These are phyloP conservation scores for Lethenteron camtschaticum DNA, from an alignment of 2,113 vertebrate genomes.

Conservation along the genomic window DNA sequence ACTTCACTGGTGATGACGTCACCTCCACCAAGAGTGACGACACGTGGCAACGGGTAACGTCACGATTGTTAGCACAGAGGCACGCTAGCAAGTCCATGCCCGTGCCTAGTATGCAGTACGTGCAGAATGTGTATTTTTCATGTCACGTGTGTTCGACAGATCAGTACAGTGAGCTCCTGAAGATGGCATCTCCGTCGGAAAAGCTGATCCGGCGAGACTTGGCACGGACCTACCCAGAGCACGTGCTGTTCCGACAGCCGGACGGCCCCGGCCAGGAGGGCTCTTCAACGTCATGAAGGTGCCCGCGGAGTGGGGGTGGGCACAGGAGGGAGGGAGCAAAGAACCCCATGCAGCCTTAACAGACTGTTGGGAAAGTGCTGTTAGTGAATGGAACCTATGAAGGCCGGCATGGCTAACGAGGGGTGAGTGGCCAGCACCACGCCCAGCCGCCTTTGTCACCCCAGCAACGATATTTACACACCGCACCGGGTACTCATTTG, in stretches of 20 bases:
- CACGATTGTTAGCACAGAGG: no score
- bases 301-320: constrained; percentile 8
- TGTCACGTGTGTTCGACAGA: constrained; percentile 18
- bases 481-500: no score
- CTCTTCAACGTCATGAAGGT: constrained; percentile 99
- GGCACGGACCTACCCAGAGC: constrained; percentile 87
- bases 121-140: no score
- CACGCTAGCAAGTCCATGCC: no score
- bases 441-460: no score
- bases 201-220: constrained; percentile 92
- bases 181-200: constrained; percentile 95
- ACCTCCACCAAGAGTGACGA: no score
- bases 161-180: constrained; percentile 88
- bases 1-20: no score
- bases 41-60: no score
- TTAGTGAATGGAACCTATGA: not conserved
- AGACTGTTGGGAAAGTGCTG: not conserved
- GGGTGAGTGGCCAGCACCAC: not conserved
- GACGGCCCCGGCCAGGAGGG: constrained; percentile 86
- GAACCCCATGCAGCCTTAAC: not conserved
- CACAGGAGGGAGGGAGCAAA: not conserved
- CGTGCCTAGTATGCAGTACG: no score
- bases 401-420: not conserved
- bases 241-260: constrained; percentile 98
- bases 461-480: no score